A percentile compares a stretch with the other conserved stretches of the same genome.
These are phyloP conservation scores for Halichoerus grypus DNA, from an alignment of 2,113 vertebrate genomes.

Conservation along the genomic window DNA sequence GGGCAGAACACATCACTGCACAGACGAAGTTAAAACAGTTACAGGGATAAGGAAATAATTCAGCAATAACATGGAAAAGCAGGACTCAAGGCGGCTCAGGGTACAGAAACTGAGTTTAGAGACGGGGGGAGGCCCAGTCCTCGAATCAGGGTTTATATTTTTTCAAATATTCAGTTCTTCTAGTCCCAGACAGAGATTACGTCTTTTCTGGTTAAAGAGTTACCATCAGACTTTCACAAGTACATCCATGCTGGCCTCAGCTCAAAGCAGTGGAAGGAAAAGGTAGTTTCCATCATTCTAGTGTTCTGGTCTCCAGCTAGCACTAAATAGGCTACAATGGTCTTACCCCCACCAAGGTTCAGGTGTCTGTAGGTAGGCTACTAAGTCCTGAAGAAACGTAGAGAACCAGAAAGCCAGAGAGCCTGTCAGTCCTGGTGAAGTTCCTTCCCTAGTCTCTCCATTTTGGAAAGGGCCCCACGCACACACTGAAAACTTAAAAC, in stretches of 20 bases:
- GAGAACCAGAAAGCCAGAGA: not conserved
- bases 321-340: not conserved
- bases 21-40: not conserved
- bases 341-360: not conserved
- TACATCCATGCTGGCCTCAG: rapidly evolving
- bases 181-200: not conserved
- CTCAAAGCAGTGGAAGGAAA: not conserved
- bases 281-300: not conserved
- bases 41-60: not conserved
- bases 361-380: not conserved
- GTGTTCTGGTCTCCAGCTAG: not conserved
- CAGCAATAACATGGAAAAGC: not conserved
- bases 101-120: not conserved
- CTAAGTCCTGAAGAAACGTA: not conserved
- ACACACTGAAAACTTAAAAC: not conserved
- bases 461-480: not conserved
- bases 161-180: not conserved
- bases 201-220: not conserved
- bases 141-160: not conserved
- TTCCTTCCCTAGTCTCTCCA: no score
- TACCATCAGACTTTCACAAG: not conserved
- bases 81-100: not conserved
- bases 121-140: not conserved
- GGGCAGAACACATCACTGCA: not conserved
- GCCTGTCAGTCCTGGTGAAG: not conserved